These are phyloP conservation scores for Pseudanteris insignis DNA, from an alignment of 2,888 invertebrate genomes.

Conservation along the genomic window DNA sequence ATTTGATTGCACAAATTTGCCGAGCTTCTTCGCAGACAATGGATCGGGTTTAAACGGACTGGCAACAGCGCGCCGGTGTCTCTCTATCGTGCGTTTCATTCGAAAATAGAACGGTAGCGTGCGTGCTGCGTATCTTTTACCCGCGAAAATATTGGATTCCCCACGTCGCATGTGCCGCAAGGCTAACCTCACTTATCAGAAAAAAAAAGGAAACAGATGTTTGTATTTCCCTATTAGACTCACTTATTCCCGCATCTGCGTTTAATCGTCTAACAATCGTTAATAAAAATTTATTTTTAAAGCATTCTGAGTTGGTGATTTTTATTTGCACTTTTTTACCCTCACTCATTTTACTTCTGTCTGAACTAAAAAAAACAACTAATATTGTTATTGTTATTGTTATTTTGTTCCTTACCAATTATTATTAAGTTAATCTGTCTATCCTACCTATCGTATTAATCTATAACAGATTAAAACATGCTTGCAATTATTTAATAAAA, in stretches of 20 bases:
- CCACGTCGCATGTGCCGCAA: constrained; percentile 47
- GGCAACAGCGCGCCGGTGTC: constrained; percentile 51
- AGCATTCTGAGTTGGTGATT: constrained; percentile 24
- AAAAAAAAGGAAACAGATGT: constrained; percentile 16
- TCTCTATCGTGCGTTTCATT: constrained; percentile 58
- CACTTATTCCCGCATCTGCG: constrained; percentile 1
- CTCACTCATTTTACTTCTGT: neutral
- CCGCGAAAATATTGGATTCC: constrained; percentile 57
- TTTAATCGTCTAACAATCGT: constrained; percentile 16
- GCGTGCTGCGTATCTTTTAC: constrained; percentile 59
- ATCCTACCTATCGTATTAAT: too few relatives aligned
- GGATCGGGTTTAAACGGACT: constrained; percentile 46
- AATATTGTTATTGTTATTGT: neutral
- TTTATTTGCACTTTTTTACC: constrained; percentile 17
- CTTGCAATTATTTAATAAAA: too few relatives aligned
- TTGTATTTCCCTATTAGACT: neutral
- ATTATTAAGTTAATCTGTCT: too few relatives aligned
- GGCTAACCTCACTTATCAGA: constrained; percentile 38
- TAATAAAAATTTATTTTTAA: constrained; percentile 26
- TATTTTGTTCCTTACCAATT: too few relatives aligned
- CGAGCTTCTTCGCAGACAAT: neutral
- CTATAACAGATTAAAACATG: too few relatives aligned
- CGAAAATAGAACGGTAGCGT: constrained; percentile 61
- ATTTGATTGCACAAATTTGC: constrained; percentile 11
- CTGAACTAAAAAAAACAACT: neutral